Percentiles rank a stretch among this genome's conserved stretches.
Evolutionary conservation across 2,888 invertebrate genomes (phyloP).

Genomic region (Xestia xanthographa): DNA sequence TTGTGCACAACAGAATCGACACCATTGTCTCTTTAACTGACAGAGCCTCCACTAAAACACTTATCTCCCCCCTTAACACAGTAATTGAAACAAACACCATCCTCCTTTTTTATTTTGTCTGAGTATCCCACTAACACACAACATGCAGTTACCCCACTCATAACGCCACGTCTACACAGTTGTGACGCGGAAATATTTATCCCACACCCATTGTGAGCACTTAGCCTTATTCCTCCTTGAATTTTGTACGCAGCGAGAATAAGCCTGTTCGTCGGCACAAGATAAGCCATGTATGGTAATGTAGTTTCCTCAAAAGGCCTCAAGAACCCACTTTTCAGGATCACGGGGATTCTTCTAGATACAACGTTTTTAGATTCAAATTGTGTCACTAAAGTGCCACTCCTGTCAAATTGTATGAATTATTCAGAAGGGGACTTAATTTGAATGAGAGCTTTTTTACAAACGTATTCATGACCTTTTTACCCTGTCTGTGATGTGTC

Average conservation of each 20-base stretch:
- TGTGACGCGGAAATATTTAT: constrained; percentile 66
- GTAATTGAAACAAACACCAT: constrained; percentile 4
- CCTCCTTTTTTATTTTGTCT: too few species aligned
- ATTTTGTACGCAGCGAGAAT: constrained; percentile 66
- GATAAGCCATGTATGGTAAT: constrained; percentile 66
- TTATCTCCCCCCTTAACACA: not conserved
- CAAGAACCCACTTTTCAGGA: constrained; percentile 59
- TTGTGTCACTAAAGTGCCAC: constrained; percentile 62
- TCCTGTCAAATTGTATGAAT: constrained; percentile 68
- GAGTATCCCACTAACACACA: constrained; percentile 13
- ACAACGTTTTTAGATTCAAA: constrained; percentile 68
- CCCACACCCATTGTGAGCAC: constrained; percentile 59
- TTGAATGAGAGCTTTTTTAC: constrained; percentile 69
- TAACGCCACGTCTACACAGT: constrained; percentile 55
- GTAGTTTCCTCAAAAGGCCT: constrained; percentile 53
- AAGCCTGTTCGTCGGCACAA: constrained; percentile 42
- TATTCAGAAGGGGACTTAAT: constrained; percentile 66
- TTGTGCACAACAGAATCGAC: too few species aligned
- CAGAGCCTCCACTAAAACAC: not conserved
- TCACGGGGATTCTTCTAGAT: constrained; percentile 62
- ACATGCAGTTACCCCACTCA: constrained; percentile 42
- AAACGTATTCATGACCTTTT: constrained; percentile 65
- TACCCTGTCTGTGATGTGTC: constrained; percentile 39
- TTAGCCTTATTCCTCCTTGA: constrained; percentile 65
- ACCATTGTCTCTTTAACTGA: too few species aligned